Base-by-base conservation (phyloP, 2,797 vertebrate species). In the Vespertilio murinus region DNA sequence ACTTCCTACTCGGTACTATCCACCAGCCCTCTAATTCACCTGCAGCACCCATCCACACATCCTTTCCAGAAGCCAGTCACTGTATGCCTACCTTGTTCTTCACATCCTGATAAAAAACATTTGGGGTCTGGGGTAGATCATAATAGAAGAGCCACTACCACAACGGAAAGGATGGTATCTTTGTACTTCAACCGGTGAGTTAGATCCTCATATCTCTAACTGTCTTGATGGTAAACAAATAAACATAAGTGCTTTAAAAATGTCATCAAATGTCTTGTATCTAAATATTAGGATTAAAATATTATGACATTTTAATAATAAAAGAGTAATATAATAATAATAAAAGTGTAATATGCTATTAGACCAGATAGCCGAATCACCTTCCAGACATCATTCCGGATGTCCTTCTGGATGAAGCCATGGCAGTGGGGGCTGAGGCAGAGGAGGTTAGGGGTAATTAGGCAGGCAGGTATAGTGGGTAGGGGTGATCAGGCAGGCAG, bases 21-120 rank as follows among this genome's bases (percentile, higher is more conserved):
- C 30, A 98, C 98, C 5, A 99, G 99, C 70, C 98, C 99, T 0
- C 73, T 99, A 52, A 96, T 99, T 95, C 97, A 98, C 94, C 80
- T 99, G 69, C 97, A 98, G 54, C 99, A 99, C 70, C 98, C 98
- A 17, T 98, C 98, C 92, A 98, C 97, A 1, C 98, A 98, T 56
- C 91, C 96, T 52, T 98, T 99, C 92, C 98, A 98, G 61, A 98
- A 97, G 75, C 96, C 99, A n/a, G 81, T 99, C 88, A 98, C 96
- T 3, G 5, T 99, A 80, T 98, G 98, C 30, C 96, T 99, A 2
- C 99, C 99, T 38, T 99, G 98, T 81, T 98, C 98, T 81, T 98
- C 98, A n/a, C 98, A 98, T 64, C 94, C 97, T 28, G 98, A 98
- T 14, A 98, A 98, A 94, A 98, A 97, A 93, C 98, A 75, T 23